Base-by-base conservation (phyloP, 2,113 vertebrate species). In the Podarcis muralis region DNA sequence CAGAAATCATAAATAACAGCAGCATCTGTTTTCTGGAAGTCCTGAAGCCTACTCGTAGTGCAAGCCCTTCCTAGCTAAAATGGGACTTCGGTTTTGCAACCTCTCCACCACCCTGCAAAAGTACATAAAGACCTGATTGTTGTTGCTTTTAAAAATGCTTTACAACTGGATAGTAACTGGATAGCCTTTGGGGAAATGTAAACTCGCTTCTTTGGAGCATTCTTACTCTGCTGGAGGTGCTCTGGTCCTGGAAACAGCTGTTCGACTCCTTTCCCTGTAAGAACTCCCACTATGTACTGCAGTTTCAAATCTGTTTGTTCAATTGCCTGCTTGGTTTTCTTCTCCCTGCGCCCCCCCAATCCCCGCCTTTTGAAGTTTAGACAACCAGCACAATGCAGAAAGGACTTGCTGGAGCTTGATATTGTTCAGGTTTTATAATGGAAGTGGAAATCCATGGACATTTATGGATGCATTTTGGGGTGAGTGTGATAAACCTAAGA, bases 161-260 rank as follows among this genome's bases (percentile, higher is more conserved):
- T 92, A 86, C 89, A 91, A 86, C 37, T 65, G 59, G 59, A 83
- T 53, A 80, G 88, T 13, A 87, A 82, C 12, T 75, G 76, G 87
- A 83, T 68, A 87, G 78, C 79, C 74, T 84, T 27, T 1, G 81
- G 88, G 75, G 88, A 82, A 8, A 4, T 1, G 65, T 13, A 81
- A 91, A 65, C 48, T 22, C 27, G 4, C 84, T 40, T 89, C 53
- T 83, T 88, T 72, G 53, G 59, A 92, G 87, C 72, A 2, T 82
- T 75, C 79, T 87, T 85, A 75, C 23, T 81, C 91, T 48, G n/a
- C 85, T 85, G 91, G 81, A 59, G 82, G 85, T 62, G 81, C 25
- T 72, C 85, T 84, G 81, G 59, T 3, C 75, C 80, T 4, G 75
- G 76, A 35, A 90, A n/a, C 66, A 84, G 90, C 89, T 88, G 87